A percentile compares a stretch with the other conserved stretches of the same genome.
These are phyloP conservation scores for Eupsilia transversa DNA, from an alignment of 2,888 invertebrate species.

Conservation along the genomic window DNA sequence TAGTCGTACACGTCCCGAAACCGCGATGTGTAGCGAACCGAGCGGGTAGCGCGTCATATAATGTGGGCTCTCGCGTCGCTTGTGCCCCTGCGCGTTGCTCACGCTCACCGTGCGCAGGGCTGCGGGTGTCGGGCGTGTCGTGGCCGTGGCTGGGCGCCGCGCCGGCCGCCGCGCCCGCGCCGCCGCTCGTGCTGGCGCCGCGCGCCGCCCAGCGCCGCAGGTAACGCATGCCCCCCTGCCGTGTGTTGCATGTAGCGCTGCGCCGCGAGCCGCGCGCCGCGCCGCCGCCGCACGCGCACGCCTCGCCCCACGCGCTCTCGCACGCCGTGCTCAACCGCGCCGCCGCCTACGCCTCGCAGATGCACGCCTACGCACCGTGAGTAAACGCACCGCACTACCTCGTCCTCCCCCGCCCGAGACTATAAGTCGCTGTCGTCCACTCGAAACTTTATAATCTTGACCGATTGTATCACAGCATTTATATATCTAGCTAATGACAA, in stretches of 20 bases:
- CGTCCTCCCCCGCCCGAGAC: slow-evolving; percentile 22
- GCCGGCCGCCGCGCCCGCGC: slow-evolving; percentile 91
- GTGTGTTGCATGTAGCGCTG: slow-evolving; percentile 90
- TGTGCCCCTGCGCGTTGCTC: slow-evolving; percentile 45
- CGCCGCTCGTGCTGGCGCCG: slow-evolving; percentile 93
- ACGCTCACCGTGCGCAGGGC: slow-evolving; percentile 91
- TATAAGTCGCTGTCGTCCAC: background rate
- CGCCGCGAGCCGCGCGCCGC: slow-evolving; percentile 93
- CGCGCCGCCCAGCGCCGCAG: slow-evolving; percentile 94
- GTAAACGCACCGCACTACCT: slow-evolving; percentile 83
- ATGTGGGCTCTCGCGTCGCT: background rate
- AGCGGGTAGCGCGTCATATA: background rate
- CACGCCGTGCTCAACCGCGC: slow-evolving; percentile 94
- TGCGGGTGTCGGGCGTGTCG: slow-evolving; percentile 94
- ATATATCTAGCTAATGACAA: background rate
- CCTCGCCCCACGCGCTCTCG: slow-evolving; percentile 91
- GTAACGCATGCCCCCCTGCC: slow-evolving; percentile 86
- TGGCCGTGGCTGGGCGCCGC: slow-evolving; percentile 94
- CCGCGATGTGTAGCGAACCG: background rate
- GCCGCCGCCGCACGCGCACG: slow-evolving; percentile 83
- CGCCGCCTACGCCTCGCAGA: slow-evolving; percentile 93
- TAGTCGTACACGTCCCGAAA: background rate
- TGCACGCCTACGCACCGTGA: slow-evolving; percentile 98
- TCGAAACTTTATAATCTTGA: background rate
- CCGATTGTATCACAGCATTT: background rate